Percentiles rank a stretch among this genome's conserved stretches.
These are phyloP conservation scores for Balanococcus diminutus DNA, from an alignment of 2,888 invertebrate species.

Conservation along the genomic window DNA sequence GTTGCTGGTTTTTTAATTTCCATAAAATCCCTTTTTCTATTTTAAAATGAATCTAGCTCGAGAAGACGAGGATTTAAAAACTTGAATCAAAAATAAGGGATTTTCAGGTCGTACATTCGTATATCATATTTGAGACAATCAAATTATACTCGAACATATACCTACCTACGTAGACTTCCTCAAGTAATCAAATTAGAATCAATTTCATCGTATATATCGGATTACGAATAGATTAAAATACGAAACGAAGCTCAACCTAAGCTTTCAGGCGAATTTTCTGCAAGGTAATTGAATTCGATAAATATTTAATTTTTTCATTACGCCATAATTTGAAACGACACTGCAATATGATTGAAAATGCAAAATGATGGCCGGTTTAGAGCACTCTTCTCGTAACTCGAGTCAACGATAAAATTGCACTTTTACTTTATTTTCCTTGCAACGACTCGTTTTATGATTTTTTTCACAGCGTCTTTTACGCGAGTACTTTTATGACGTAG, in stretches of 20 bases:
- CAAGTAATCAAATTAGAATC: slow-evolving; percentile 8
- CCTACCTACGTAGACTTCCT: background rate
- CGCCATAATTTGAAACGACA: background rate
- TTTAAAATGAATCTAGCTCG: no score
- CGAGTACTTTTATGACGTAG: slow-evolving; percentile 1
- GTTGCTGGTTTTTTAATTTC: no score
- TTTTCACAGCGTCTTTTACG: slow-evolving; percentile 9
- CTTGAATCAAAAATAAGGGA: background rate
- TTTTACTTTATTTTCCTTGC: slow-evolving; percentile 12
- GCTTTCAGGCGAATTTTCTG: background rate
- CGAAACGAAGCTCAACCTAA: background rate
- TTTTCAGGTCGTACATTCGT: background rate
- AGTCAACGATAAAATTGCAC: background rate
- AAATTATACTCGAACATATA: background rate
- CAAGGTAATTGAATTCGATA: background rate
- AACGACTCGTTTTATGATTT: slow-evolving; percentile 16
- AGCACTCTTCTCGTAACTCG: background rate
- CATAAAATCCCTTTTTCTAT: no score
- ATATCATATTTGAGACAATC: background rate
- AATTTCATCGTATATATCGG: background rate
- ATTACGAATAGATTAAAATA: slow-evolving; percentile 1
- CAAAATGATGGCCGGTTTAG: slow-evolving; percentile 24
- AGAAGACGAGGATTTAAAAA: background rate
- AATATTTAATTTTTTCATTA: slow-evolving; percentile 24
- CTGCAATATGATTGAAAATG: background rate